Percentiles rank a stretch among this genome's conserved stretches.
phyloP scores from a whole-genome alignment of 2,888 invertebrate genomes.

The Andrena dorsata region DNA sequence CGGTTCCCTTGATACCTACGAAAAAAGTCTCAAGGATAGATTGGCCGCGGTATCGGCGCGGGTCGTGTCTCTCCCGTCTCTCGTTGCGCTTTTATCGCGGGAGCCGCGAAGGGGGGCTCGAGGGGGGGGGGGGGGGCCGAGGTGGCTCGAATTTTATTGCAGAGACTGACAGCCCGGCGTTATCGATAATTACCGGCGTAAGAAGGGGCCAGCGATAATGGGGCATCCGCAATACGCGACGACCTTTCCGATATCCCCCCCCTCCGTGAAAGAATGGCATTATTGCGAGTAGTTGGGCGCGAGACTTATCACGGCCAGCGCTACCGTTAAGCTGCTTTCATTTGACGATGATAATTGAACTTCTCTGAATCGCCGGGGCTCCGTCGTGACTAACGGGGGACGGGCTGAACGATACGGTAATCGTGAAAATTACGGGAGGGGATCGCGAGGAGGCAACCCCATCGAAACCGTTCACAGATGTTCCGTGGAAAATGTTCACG shows the following conservation, averaged over 20 bases:
- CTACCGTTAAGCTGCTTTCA: slow-evolving; percentile 29
- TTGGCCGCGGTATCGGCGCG: slow-evolving; percentile 1
- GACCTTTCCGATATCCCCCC: slow-evolving; percentile 59
- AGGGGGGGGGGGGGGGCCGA: background rate
- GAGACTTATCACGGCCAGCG: slow-evolving; percentile 37
- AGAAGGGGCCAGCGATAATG: slow-evolving; percentile 47
- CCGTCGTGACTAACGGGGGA: slow-evolving; percentile 3
- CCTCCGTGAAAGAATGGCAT: slow-evolving; percentile 68
- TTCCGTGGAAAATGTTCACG: slow-evolving; percentile 37
- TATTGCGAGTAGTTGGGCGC: slow-evolving; percentile 54
- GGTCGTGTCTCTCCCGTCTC: slow-evolving; percentile 10
- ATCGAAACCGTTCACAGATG: slow-evolving; percentile 24
- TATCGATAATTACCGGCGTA: slow-evolving; percentile 59
- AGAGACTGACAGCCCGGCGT: slow-evolving; percentile 28
- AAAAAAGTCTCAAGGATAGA: slow-evolving; percentile 28
- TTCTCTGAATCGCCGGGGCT: slow-evolving; percentile 44
- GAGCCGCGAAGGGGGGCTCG: background rate
- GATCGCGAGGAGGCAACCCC: slow-evolving; percentile 8
- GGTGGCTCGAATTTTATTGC: slow-evolving; percentile 30
- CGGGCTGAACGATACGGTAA: slow-evolving; percentile 1
- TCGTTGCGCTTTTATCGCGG: slow-evolving; percentile 23
- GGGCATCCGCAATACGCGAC: slow-evolving; percentile 55
- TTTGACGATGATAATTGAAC: slow-evolving; percentile 52
- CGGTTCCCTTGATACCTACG: background rate
- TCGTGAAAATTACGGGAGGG: slow-evolving; percentile 32